A percentile compares a stretch with the other conserved stretches of the same genome.
phyloP scores from a whole-genome alignment of 92 coral and sea anemone genomes.

The Epizoanthus scotinus region DNA sequence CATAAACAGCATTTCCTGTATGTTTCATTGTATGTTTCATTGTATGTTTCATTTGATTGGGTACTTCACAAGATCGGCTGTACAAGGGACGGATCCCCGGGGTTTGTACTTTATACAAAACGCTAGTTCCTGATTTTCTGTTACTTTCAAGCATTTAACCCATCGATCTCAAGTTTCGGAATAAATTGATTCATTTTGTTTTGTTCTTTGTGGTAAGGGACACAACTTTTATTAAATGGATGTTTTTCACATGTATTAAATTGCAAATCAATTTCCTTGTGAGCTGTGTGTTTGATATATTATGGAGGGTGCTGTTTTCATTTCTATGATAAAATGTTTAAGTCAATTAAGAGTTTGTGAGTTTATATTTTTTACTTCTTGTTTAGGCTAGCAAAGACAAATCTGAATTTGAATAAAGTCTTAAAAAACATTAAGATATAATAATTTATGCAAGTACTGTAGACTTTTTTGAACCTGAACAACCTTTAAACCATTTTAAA shows the following conservation, averaged over 20 bases:
- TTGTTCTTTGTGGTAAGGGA: slow-evolving; percentile 35
- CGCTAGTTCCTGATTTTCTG: not conserved
- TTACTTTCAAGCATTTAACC: not conserved
- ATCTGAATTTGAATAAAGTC: not conserved
- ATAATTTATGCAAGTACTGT: slow-evolving; percentile 26
- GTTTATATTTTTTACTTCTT: not conserved
- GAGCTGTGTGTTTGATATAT: not conserved
- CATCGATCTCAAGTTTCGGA: slow-evolving; percentile 17
- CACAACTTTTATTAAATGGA: not conserved
- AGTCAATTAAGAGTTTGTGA: not conserved
- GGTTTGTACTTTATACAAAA: not conserved
- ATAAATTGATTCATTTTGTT: slow-evolving; percentile 10
- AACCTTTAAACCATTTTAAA: no score
- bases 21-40: slow-evolving; percentile 5
- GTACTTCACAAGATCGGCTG: not conserved
- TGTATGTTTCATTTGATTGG: not conserved
- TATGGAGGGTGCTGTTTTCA: not conserved
- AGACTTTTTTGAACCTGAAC: no score
- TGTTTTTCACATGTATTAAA: not conserved
- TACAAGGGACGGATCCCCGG: no score
- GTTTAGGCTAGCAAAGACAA: not conserved
- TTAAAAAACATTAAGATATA: not conserved
- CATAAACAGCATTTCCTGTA: slow-evolving; percentile 32
- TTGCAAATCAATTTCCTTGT: not conserved
- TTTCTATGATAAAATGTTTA: not conserved